phyloP scores from a whole-genome alignment of 37 sponge, comb jelly and placozoan species.

The Crambe crambe region DNA sequence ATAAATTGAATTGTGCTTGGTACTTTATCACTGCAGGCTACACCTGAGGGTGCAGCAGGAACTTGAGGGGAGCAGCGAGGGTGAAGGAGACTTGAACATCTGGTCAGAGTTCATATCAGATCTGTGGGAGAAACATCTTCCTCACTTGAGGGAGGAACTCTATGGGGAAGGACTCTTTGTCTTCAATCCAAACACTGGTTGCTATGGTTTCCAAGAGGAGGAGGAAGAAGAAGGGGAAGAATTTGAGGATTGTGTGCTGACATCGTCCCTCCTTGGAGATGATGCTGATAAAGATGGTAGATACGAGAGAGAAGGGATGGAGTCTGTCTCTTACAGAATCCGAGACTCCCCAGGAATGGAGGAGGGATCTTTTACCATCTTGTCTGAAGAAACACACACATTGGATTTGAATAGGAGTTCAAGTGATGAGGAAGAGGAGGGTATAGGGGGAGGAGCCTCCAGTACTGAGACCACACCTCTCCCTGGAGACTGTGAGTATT shows the following conservation, averaged over 20 bases:
- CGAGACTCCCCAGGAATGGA: not conserved
- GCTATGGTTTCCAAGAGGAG: conserved; percentile 31
- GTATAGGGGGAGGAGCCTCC: not conserved
- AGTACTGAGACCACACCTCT: not conserved
- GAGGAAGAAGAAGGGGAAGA: conserved; percentile 11
- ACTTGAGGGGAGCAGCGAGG: not conserved
- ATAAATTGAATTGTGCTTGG: too few relatives aligned
- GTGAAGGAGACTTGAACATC: not conserved
- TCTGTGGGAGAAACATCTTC: conserved; percentile 37
- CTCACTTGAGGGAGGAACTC: conserved; percentile 37
- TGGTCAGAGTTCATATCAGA: conserved; percentile 58
- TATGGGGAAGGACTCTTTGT: conserved; percentile 50
- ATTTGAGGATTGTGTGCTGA: not conserved
- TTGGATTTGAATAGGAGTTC: conserved; percentile 1
- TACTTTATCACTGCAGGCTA: not conserved
- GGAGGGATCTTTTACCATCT: not conserved
- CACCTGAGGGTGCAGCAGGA: not conserved
- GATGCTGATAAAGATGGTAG: not conserved
- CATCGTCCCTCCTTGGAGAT: not conserved
- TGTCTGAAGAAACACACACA: conserved; percentile 9
- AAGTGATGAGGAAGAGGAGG: conserved; percentile 31
- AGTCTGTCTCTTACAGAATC: not conserved
- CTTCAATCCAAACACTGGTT: conserved; percentile 23
- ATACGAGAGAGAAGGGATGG: not conserved
- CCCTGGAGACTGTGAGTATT: not conserved